A percentile compares a stretch with the other conserved stretches of the same genome.
These are phyloP conservation scores for Agrypnia vestita DNA, from an alignment of 1,140 invertebrate species.

Conservation along the genomic window DNA sequence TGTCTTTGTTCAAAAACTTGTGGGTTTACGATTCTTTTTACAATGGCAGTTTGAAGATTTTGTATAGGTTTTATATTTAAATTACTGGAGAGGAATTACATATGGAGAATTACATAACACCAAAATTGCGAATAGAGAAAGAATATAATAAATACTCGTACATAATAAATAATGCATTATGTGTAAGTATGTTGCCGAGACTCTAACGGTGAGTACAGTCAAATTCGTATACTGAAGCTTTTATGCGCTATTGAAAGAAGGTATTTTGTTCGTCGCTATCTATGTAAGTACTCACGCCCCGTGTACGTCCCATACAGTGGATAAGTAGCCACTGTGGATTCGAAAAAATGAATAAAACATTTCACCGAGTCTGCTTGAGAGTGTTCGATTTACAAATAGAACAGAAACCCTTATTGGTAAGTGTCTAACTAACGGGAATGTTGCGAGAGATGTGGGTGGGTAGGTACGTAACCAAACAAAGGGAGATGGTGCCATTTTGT, in stretches of 20 bases:
- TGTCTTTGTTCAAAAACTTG: too few species aligned
- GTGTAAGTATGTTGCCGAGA: background rate
- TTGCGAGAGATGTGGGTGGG: background rate
- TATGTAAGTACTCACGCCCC: slow-evolving; percentile 19
- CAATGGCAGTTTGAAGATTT: too few species aligned
- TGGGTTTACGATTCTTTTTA: too few species aligned
- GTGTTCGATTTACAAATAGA: slow-evolving; percentile 61
- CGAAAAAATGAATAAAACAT: slow-evolving; percentile 61
- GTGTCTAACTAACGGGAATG: slow-evolving; percentile 42
- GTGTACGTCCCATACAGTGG: slow-evolving; percentile 47
- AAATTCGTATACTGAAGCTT: slow-evolving; percentile 34
- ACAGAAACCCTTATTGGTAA: slow-evolving; percentile 51
- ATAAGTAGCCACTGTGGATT: slow-evolving; percentile 61
- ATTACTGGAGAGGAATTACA: too few species aligned
- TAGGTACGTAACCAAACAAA: slow-evolving; percentile 49
- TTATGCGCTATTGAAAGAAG: slow-evolving; percentile 1
- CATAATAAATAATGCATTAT: too few species aligned
- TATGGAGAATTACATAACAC: too few species aligned
- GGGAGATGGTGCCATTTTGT: slow-evolving; percentile 43
- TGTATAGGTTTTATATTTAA: too few species aligned
- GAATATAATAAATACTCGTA: too few species aligned
- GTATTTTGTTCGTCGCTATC: background rate
- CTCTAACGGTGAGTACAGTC: slow-evolving; percentile 31
- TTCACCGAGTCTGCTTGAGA: slow-evolving; percentile 51
- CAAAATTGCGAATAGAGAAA: too few species aligned